Evolutionary conservation across 2,113 vertebrate species (phyloP).

Genomic region (Caranx ignobilis): DNA sequence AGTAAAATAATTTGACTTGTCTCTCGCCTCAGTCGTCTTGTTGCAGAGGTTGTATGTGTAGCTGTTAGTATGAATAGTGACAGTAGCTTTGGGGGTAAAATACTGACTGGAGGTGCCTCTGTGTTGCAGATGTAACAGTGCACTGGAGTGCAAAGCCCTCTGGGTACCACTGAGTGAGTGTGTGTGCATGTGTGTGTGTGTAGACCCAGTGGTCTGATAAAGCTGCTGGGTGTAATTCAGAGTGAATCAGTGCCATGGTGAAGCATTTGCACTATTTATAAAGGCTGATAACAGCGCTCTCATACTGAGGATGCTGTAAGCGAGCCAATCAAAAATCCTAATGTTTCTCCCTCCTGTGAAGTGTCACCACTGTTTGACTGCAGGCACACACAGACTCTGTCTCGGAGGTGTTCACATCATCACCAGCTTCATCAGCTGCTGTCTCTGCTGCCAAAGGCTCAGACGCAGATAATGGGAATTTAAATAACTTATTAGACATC

Average conservation of each 20-base stretch:
- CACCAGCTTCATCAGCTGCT: background rate
- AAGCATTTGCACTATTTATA: background rate
- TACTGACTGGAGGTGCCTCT: background rate
- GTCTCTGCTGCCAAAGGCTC: background rate
- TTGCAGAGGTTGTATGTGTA: background rate
- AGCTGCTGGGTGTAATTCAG: background rate
- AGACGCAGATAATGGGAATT: no score
- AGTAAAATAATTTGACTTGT: background rate
- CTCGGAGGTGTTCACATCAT: background rate
- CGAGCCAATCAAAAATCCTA: background rate
- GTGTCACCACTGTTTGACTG: no score
- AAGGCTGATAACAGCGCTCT: background rate
- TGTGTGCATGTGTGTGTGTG: background rate
- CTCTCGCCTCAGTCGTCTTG: background rate
- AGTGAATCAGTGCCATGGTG: background rate
- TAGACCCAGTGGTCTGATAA: background rate
- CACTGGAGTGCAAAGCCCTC: constrained; percentile 2
- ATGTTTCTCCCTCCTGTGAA: background rate
- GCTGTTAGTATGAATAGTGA: background rate
- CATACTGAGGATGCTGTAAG: background rate
- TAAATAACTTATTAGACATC: no score
- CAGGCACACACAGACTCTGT: no score
- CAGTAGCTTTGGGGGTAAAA: background rate
- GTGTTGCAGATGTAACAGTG: background rate
- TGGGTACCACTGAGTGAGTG: background rate